phyloP scores from a whole-genome alignment of 2,888 invertebrate species.

The Lasius platythorax region DNA sequence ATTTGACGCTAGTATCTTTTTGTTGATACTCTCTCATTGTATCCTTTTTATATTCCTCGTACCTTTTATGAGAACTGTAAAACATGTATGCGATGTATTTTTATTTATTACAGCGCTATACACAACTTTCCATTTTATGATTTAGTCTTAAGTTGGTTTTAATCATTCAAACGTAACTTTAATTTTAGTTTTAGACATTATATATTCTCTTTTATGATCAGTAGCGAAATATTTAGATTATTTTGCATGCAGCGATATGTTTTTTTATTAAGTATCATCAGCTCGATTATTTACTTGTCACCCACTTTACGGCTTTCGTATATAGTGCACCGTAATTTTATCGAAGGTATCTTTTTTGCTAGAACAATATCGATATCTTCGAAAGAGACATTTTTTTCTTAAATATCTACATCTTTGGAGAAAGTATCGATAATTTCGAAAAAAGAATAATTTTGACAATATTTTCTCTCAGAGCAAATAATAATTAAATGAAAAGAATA shows the following conservation, averaged over 20 bases:
- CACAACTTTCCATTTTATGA: slow-evolving; percentile 16
- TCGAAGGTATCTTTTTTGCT: slow-evolving; percentile 4
- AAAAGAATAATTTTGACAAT: background rate
- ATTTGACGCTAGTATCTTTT: slow-evolving; percentile 43
- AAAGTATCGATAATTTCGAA: background rate
- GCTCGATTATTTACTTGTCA: background rate
- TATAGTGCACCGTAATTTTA: slow-evolving; percentile 17
- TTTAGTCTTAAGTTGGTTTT: background rate
- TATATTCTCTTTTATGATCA: slow-evolving; percentile 7
- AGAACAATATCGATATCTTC: background rate
- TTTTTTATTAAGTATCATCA: slow-evolving; percentile 7
- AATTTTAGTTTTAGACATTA: slow-evolving; percentile 30
- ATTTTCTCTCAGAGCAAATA: background rate
- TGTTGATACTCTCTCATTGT: background rate
- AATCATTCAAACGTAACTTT: slow-evolving; percentile 12
- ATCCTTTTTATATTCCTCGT: background rate
- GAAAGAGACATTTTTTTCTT: background rate
- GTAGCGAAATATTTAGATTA: slow-evolving; percentile 27
- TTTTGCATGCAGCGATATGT: slow-evolving; percentile 28
- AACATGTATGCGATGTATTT: background rate
- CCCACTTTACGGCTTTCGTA: slow-evolving; percentile 20
- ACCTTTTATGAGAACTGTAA: background rate
- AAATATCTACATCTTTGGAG: background rate
- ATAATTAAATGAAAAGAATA: background rate
- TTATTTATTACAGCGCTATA: slow-evolving; percentile 22